A percentile compares a stretch with the other conserved stretches of the same genome.
Evolutionary conservation across 2,888 invertebrate species (phyloP).

Genomic region (Drosophila algonquin): DNA sequence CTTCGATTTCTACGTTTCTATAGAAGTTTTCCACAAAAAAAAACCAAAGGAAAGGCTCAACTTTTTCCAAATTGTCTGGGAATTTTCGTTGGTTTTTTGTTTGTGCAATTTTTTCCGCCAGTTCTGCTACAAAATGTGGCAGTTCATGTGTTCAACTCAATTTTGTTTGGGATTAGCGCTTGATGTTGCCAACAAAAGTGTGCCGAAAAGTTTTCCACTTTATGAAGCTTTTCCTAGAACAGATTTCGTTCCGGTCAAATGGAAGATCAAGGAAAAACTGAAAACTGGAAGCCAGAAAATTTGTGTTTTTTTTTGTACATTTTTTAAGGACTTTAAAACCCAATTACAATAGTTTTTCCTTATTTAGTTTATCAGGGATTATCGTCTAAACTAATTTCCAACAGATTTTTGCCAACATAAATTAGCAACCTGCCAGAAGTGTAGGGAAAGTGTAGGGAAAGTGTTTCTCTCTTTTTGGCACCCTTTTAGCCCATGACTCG

Average conservation of each 20-base stretch:
- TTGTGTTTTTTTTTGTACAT: too few species aligned
- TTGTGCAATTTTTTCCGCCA: too few species aligned
- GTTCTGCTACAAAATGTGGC: slow-evolving; percentile 46
- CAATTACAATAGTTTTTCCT: slow-evolving; percentile 2
- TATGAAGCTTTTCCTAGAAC: not conserved
- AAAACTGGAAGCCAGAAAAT: not conserved
- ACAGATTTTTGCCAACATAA: slow-evolving; percentile 73
- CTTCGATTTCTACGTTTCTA: slow-evolving; percentile 31
- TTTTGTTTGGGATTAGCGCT: slow-evolving; percentile 73
- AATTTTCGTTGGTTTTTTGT: too few species aligned
- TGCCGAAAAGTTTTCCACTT: slow-evolving; percentile 57
- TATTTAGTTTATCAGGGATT: slow-evolving; percentile 9
- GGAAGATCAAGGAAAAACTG: not conserved
- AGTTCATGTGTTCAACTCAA: slow-evolving; percentile 57
- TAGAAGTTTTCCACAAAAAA: slow-evolving; percentile 53
- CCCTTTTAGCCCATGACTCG: slow-evolving; percentile 49
- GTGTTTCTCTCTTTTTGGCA: slow-evolving; percentile 43
- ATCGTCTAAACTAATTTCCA: slow-evolving; percentile 67
- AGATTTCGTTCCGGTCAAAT: not conserved
- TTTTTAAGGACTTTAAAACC: not conserved
- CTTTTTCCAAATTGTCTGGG: not conserved
- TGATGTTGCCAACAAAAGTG: slow-evolving; percentile 68
- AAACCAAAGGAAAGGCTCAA: slow-evolving; percentile 12
- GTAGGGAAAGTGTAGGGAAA: not conserved
- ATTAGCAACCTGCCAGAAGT: slow-evolving; percentile 56